phyloP scores from a whole-genome alignment of 2,888 invertebrate genomes.

The Stenchaetothrips biformis region DNA sequence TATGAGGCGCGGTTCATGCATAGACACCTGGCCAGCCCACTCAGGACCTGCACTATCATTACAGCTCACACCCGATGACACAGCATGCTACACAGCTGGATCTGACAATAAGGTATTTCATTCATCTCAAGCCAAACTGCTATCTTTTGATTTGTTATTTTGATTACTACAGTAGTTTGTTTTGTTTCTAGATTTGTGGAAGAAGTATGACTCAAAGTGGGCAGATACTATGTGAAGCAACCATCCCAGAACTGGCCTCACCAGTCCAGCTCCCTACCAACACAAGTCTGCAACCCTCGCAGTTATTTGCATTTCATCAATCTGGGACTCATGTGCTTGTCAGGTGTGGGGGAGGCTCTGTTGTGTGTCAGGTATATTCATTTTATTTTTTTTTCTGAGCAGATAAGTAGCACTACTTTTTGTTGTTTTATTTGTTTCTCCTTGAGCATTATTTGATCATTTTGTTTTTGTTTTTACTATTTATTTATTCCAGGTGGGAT shows the following conservation, averaged over 20 bases:
- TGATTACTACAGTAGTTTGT: background rate
- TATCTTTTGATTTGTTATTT: background rate
- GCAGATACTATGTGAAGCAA: slow-evolving; percentile 44
- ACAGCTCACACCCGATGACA: slow-evolving; percentile 53
- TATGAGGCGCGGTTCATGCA: slow-evolving; percentile 51
- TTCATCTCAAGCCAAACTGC: background rate
- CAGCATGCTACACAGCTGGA: slow-evolving; percentile 54
- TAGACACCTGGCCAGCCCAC: slow-evolving; percentile 53
- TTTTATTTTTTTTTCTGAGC: slow-evolving; percentile 42
- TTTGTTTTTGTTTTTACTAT: background rate
- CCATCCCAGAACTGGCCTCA: slow-evolving; percentile 40
- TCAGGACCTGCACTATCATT: slow-evolving; percentile 52
- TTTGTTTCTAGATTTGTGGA: slow-evolving; percentile 39
- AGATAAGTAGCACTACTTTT: slow-evolving; percentile 42
- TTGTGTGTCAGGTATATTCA: slow-evolving; percentile 46
- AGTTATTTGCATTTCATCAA: slow-evolving; percentile 48
- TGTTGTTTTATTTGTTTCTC: background rate
- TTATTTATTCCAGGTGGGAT: slow-evolving; percentile 32
- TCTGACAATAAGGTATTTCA: slow-evolving; percentile 47
- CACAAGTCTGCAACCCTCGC: slow-evolving; percentile 43
- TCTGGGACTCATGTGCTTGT: slow-evolving; percentile 48
- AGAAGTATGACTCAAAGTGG: slow-evolving; percentile 48
- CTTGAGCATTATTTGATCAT: background rate
- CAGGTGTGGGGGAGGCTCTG: slow-evolving; percentile 45
- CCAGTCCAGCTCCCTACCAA: slow-evolving; percentile 25